phyloP scores from a whole-genome alignment of 2,888 invertebrate genomes.

The Metallyticus violacea region DNA sequence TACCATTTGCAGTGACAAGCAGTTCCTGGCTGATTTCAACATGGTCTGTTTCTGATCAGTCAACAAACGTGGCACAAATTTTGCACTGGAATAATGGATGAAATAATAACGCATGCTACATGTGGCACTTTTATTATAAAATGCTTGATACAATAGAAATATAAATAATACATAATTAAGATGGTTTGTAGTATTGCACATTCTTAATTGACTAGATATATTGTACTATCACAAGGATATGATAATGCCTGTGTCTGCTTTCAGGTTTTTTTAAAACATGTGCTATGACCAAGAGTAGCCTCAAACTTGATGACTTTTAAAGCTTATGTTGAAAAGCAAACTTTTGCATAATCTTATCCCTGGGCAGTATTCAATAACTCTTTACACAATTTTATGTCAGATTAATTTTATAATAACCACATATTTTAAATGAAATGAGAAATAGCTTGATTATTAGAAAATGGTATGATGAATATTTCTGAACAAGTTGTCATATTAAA shows the following conservation, averaged over 20 bases:
- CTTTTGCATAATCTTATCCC: neutral
- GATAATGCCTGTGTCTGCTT: neutral
- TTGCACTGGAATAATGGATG: too few relatives aligned
- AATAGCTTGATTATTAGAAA: neutral
- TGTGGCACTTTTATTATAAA: conserved; percentile 8
- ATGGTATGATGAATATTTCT: too few relatives aligned
- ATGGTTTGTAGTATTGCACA: conserved; percentile 5
- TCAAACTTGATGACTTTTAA: neutral
- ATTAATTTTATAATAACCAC: neutral
- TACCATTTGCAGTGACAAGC: too few relatives aligned
- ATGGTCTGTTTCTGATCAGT: too few relatives aligned
- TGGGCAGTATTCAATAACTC: neutral
- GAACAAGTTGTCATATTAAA: too few relatives aligned
- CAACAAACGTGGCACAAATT: too few relatives aligned
- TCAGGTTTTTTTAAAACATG: neutral
- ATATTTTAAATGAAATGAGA: neutral
- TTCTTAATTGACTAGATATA: conserved; percentile 11
- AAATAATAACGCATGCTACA: neutral
- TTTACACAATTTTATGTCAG: neutral
- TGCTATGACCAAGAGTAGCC: neutral
- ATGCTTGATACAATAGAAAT: neutral
- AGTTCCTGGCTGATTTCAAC: too few relatives aligned
- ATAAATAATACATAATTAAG: conserved; percentile 4
- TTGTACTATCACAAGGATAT: conserved; percentile 1
- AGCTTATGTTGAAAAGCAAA: neutral